Evolutionary conservation across 2,888 invertebrate species (phyloP).

Genomic region (Drosophila recens): DNA sequence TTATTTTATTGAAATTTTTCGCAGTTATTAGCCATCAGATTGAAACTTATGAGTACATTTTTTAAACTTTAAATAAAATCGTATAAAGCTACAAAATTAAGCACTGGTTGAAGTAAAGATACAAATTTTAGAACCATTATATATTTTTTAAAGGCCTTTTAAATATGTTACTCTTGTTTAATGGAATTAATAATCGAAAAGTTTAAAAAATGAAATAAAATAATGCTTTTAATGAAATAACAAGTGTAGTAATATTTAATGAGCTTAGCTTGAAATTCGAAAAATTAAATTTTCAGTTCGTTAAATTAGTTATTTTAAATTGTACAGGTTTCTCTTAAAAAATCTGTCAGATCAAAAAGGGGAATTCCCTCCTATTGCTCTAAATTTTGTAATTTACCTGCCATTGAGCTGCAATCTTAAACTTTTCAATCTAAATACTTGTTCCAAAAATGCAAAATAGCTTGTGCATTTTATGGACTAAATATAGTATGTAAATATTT

Average conservation of each 20-base stretch:
- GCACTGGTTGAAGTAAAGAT: no score
- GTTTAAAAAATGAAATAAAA: no score
- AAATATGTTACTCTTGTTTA: no score
- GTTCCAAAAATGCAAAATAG: neutral
- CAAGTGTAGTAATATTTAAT: neutral
- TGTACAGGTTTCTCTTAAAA: no score
- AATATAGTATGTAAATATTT: slow-evolving; percentile 5
- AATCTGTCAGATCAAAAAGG: neutral
- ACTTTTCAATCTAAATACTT: neutral
- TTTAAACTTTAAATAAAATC: no score
- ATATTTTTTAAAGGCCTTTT: no score
- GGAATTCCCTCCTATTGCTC: neutral
- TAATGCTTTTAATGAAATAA: no score
- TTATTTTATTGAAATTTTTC: neutral
- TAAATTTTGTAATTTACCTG: neutral
- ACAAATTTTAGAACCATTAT: no score
- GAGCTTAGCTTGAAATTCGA: neutral
- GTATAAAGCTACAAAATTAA: no score
- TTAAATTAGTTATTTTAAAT: neutral
- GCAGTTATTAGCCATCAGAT: neutral
- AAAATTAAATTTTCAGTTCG: neutral
- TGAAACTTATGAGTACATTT: no score
- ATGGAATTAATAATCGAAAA: no score
- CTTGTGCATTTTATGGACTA: neutral
- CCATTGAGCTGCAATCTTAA: neutral